A percentile compares a stretch with the other conserved stretches of the same genome.
These are phyloP conservation scores for Apantesis nais DNA, from an alignment of 2,888 invertebrate genomes.

Conservation along the genomic window DNA sequence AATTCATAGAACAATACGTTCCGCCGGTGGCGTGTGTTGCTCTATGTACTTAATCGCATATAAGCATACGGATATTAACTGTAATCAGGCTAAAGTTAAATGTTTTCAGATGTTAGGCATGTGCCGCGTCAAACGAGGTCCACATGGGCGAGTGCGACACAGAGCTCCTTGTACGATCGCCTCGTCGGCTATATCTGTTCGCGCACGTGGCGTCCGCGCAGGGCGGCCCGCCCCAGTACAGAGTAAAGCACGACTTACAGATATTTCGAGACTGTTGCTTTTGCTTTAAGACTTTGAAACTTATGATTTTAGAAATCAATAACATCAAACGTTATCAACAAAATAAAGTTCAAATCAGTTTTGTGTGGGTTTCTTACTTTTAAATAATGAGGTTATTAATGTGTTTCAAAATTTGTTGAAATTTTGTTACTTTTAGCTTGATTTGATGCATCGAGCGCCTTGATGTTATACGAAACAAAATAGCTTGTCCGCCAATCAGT, in stretches of 20 bases:
- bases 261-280: constrained; percentile 35
- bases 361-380: neutral
- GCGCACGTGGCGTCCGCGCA: constrained; percentile 52
- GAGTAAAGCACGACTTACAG: constrained; percentile 45
- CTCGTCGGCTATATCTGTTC: constrained; percentile 48
- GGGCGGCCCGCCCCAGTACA: constrained; percentile 72
- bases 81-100: constrained; percentile 41
- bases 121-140: constrained; percentile 59
- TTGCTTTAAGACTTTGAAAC: constrained; percentile 19
- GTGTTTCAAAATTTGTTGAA: neutral
- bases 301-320: constrained; percentile 30
- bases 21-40: no score
- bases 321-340: constrained; percentile 20
- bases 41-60: constrained; percentile 30
- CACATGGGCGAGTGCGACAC: constrained; percentile 60
- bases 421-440: neutral
- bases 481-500: no score
- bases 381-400: neutral
- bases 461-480: no score
- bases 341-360: neutral
- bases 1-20: no score
- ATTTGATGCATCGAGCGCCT: no score
- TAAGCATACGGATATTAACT: constrained; percentile 30
- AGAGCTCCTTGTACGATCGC: constrained; percentile 62
- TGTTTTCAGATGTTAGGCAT: constrained; percentile 68